Base-by-base conservation (phyloP, 2,797 vertebrate species). In the Harpagifer antarcticus region DNA sequence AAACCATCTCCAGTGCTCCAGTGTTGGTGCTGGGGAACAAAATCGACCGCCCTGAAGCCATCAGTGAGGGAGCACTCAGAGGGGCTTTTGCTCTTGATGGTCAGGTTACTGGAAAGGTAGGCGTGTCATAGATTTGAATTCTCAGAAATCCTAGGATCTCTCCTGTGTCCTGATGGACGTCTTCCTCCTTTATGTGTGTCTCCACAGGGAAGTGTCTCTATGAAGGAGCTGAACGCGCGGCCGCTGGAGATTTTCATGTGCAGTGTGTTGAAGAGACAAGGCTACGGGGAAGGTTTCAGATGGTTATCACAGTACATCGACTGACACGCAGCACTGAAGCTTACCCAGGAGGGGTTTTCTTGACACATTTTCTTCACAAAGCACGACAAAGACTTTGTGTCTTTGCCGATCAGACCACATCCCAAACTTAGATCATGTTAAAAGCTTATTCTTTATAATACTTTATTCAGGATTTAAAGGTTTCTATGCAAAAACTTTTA, bases 211-310 rank as follows among this genome's bases (percentile, higher is more conserved):
- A 98, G 77, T 53, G 84, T 96, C 9, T 95, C 96, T 0, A 53
- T 96, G 88, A 98, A 98, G 83, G 97, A 99, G 16, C 86, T 97
- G 88, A 97, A 96, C 0, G 93, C 93, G 7, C 90, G 97, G 57
- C 98, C 97, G 0, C 92, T 99, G 80, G 98, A 99, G 93, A 95
- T 99, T 72, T 99, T 99, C 84, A 99, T 99, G 98, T 99, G 98
- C 95, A 99, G 98, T 1, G 97, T 99, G 90, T 91, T 99, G 14
- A 99, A 97, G 92, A 96, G 95, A 76, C 97, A 99, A 93, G 98
- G 98, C 65, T 99, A 99, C 0, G 97, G 98, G 1, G 98, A 99
- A 92, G 98, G 98, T 56, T 99, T 99, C 94, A 95, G 98, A 83
- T 99, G 98, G 98, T 94, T 99, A 89, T 97, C 98, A 0, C 97